phyloP scores from a whole-genome alignment of 2,797 vertebrate genomes.

The Pristis pectinata region DNA sequence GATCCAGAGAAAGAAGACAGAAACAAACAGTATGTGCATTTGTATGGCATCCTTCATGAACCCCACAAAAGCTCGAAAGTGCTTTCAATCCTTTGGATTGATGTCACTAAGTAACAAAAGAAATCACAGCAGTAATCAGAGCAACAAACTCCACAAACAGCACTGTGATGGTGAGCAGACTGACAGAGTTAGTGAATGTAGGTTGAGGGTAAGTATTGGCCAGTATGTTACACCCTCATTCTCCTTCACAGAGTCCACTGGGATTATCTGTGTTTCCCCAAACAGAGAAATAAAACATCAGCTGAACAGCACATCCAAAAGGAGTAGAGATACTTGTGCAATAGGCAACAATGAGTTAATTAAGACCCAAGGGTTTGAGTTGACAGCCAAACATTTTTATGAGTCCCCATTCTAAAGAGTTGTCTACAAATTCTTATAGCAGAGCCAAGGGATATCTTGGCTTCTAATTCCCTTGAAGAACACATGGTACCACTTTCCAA shows the following conservation, averaged over 20 bases:
- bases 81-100: not conserved
- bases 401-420: not conserved
- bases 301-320: not conserved
- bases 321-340: not conserved
- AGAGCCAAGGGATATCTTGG: conserved; percentile 20
- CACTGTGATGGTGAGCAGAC: not conserved
- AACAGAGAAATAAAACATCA: not conserved
- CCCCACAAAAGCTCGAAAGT: not conserved
- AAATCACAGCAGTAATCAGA: not conserved
- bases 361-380: not conserved
- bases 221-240: not conserved
- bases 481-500: conserved; percentile 33
- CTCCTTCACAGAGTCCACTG: not conserved
- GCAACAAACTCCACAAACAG: not conserved
- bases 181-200: not conserved
- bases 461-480: not conserved
- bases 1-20: not conserved
- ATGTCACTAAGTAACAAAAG: not conserved
- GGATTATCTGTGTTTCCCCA: not conserved
- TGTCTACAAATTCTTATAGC: not conserved
- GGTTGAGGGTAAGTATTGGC: not conserved
- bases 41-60: not conserved
- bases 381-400: not conserved
- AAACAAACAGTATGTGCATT: not conserved
- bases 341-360: not conserved